phyloP scores from a whole-genome alignment of 1,140 invertebrate genomes.

The Telenomus remus region DNA sequence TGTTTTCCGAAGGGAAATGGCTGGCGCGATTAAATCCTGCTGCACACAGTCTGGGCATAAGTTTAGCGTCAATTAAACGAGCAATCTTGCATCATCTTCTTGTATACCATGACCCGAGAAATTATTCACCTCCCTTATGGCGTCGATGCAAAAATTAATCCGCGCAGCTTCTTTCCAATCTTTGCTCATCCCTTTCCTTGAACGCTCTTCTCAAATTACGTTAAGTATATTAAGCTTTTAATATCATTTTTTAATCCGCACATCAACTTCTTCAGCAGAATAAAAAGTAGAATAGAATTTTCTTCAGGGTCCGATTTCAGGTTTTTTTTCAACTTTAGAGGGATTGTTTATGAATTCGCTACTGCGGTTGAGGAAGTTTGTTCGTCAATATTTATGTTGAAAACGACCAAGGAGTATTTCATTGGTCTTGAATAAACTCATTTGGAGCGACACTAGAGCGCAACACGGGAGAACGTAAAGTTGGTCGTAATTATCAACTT shows the following conservation, averaged over 20 bases:
- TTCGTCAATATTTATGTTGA: no score
- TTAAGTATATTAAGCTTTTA: slow-evolving; percentile 17
- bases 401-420: no score
- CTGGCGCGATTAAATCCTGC: slow-evolving; percentile 10
- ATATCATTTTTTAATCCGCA: background rate
- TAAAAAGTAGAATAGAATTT: no score
- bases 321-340: no score
- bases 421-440: slow-evolving; percentile 39
- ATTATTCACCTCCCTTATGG: slow-evolving; percentile 22
- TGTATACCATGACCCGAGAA: slow-evolving; percentile 1
- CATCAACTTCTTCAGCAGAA: background rate
- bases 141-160: slow-evolving; percentile 26
- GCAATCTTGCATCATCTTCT: slow-evolving; percentile 23
- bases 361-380: background rate
- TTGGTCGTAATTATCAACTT: slow-evolving; percentile 52
- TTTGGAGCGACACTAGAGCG: slow-evolving; percentile 34
- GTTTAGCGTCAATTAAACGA: slow-evolving; percentile 23
- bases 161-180: background rate
- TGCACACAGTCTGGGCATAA: background rate
- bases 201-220: slow-evolving; percentile 23
- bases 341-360: background rate
- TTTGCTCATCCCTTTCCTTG: slow-evolving; percentile 2
- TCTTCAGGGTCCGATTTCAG: no score
- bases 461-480: slow-evolving; percentile 40
- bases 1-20: slow-evolving; percentile 1